Conservation (phyloP, 2,113 vertebrate genomes). For the Macrotis lagotis region DNA sequence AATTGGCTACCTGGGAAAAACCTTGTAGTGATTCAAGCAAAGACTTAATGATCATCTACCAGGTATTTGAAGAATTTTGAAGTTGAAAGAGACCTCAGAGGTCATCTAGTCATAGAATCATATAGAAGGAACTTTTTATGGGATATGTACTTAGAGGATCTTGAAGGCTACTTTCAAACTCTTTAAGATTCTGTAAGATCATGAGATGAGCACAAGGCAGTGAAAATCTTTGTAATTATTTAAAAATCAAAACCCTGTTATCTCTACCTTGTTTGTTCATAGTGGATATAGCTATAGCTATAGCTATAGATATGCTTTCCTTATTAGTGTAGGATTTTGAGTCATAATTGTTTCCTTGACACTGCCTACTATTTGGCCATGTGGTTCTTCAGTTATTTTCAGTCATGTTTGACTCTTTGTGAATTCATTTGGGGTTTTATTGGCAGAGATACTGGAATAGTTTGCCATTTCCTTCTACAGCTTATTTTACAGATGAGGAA, state of each 20-base stretch:
- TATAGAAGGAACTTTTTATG: not conserved
- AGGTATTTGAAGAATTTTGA: not conserved
- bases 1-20: not conserved
- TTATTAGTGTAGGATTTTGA: constrained; percentile 13
- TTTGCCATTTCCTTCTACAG: not conserved
- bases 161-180: not conserved
- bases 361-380: not conserved
- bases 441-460: not conserved
- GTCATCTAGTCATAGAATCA: not conserved
- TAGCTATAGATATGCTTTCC: not conserved
- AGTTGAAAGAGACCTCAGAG: not conserved
- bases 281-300: not conserved
- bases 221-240: not conserved
- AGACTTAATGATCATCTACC: not conserved
- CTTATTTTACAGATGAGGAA: not conserved
- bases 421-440: not conserved
- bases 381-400: not conserved
- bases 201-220: not conserved
- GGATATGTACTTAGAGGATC: not conserved
- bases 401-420: not conserved
- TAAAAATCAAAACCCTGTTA: not conserved
- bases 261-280: not conserved
- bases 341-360: constrained; percentile 16
- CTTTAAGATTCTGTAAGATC: constrained; percentile 19
- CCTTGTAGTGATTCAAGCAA: not conserved